Percentiles rank a stretch among this genome's conserved stretches.
Evolutionary conservation across 2,113 vertebrate species (phyloP).

Genomic region (Ptilorrhoa leucosticta): DNA sequence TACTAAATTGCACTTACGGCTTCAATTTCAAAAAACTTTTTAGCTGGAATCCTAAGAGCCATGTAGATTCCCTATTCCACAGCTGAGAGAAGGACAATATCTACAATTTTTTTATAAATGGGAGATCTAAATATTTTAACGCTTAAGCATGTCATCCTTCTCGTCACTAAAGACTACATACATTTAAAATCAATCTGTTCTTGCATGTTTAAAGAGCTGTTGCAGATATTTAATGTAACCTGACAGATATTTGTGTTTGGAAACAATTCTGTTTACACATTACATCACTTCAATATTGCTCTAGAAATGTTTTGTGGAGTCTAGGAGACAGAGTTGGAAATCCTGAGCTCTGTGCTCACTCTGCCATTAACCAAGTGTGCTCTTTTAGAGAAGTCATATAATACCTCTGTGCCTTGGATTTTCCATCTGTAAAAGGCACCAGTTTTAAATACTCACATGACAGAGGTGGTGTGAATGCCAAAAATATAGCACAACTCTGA

Average conservation of each 20-base stretch:
- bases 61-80: neutral
- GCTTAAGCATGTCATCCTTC: neutral
- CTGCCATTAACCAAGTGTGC: neutral
- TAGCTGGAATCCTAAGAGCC: neutral
- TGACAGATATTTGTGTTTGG: constrained; percentile 18
- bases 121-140: neutral
- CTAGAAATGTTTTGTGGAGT: neutral
- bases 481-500: neutral
- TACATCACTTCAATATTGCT: neutral
- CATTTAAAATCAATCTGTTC: neutral
- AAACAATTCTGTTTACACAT: constrained; percentile 13
- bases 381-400: neutral
- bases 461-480: neutral
- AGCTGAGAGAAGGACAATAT: neutral
- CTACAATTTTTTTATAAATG: neutral
- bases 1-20: constrained; percentile 37
- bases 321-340: neutral
- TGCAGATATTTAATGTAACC: neutral
- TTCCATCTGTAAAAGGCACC: neutral
- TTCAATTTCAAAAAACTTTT: constrained; percentile 30
- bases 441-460: neutral
- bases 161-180: neutral
- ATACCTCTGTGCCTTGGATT: neutral
- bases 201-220: neutral
- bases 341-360: neutral